These are phyloP conservation scores for Lepidochitona cinerea DNA, from an alignment of 2,888 invertebrate species.

Conservation along the genomic window DNA sequence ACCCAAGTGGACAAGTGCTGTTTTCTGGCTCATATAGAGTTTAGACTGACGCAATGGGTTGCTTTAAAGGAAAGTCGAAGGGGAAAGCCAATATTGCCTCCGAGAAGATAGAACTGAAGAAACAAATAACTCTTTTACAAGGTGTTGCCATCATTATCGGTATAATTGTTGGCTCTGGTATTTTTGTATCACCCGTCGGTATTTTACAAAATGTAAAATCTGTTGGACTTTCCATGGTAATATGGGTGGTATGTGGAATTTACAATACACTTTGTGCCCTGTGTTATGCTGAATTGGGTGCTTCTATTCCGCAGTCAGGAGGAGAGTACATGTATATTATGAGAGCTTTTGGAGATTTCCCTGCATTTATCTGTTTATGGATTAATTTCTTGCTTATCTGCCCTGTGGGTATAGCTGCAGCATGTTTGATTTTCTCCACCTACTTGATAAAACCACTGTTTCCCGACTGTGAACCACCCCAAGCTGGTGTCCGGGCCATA, in stretches of 20 bases:
- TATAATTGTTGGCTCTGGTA: constrained; percentile 94
- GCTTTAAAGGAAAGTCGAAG: neutral
- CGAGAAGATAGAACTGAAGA: constrained; percentile 78
- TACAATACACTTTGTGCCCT: constrained; percentile 84
- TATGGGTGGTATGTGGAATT: constrained; percentile 91
- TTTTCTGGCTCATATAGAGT: too few species aligned
- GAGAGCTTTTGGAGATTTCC: constrained; percentile 64
- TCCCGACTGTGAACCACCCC: constrained; percentile 62
- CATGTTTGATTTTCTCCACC: constrained; percentile 64
- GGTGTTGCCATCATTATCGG: constrained; percentile 95
- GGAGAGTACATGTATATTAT: constrained; percentile 73
- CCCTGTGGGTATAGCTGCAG: constrained; percentile 66
- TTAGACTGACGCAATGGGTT: neutral
- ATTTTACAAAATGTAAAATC: constrained; percentile 85
- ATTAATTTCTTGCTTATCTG: constrained; percentile 65
- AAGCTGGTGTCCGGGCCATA: constrained; percentile 46
- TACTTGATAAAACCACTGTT: constrained; percentile 67
- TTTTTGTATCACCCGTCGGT: constrained; percentile 94
- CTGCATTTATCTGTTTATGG: constrained; percentile 67
- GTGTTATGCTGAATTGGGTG: constrained; percentile 92
- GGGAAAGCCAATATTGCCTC: neutral
- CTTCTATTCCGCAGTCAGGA: constrained; percentile 81
- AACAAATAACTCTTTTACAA: constrained; percentile 87
- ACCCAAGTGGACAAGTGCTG: too few species aligned
- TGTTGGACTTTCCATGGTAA: constrained; percentile 81